phyloP scores from a whole-genome alignment of 2,888 invertebrate species.

The Lithophane leautieri region DNA sequence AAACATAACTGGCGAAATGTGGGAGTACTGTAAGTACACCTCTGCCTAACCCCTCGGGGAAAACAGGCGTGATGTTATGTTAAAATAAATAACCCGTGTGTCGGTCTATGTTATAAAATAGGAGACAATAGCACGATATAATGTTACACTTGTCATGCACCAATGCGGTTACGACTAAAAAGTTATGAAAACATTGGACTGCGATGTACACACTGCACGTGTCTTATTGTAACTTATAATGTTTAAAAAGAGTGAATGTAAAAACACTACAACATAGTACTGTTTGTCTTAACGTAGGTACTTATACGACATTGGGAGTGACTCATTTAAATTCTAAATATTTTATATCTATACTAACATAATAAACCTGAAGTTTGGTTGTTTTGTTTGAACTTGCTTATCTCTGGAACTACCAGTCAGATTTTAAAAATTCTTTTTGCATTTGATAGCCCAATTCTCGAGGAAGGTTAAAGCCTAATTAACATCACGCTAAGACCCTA shows the following conservation, averaged over 20 bases:
- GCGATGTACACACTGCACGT: not conserved
- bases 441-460: too few relatives aligned
- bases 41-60: not conserved
- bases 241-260: not conserved
- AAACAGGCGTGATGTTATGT: not conserved
- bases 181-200: conserved; percentile 33
- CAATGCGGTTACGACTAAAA: conserved; percentile 1
- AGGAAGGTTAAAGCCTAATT: too few relatives aligned
- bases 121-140: not conserved
- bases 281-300: not conserved
- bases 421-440: too few relatives aligned
- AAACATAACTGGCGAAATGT: too few relatives aligned
- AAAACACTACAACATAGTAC: not conserved
- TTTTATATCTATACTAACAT: too few relatives aligned
- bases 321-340: not conserved
- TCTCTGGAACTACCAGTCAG: too few relatives aligned
- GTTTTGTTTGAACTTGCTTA: too few relatives aligned
- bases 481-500: too few relatives aligned
- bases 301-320: not conserved
- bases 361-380: too few relatives aligned
- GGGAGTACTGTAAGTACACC: too few relatives aligned
- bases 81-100: not conserved
- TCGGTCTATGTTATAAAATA: not conserved
- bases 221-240: conserved; percentile 14
- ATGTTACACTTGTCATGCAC: not conserved